Evolutionary conservation across 1,140 invertebrate genomes (phyloP), one percentile per base, ranked within the genome.

Genomic region (Augochlora pura): DNA sequence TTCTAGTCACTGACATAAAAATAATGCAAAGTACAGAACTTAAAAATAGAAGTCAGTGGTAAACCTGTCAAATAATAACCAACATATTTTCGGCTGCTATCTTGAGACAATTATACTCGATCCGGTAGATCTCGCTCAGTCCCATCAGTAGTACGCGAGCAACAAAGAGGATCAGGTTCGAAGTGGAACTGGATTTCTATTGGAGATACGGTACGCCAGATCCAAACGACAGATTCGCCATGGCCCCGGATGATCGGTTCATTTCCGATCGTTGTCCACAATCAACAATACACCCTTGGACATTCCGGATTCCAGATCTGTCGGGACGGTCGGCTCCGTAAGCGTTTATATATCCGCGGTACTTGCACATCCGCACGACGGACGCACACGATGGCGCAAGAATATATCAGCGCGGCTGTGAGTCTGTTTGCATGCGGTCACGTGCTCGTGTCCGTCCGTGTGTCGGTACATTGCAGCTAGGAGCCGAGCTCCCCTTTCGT

Each of bases 231-330:
- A 32, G 32, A 42, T 64, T 65, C 38, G 21, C 57, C 25, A n/a
- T 46, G 42, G 39, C 59, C 12, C 42, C 75, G 82, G 75, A 81
- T 83, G 78, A 89, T 89, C 84, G 78, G 75, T 84, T 88, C 88
- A 86, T 88, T 87, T 87, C 87, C 88, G 86, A 86, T 88, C 72
- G 77, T 85, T 72, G 32, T 42, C 65, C 63, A 52, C 75, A 76
- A 87, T 87, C 80, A 82, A 84, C 82, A 83, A 87, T 82, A 80
- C 82, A 80, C 68, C 69, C 27, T 54, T 57, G 72, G 49, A 83
- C 77, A 76, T 82, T 82, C 82, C 75, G 49, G 75, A 81, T 86
- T 67, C 78, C 14, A 72, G 76, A 77, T 82, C 79, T 77, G 85
- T 79, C 64, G 73, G 49, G 59, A 65, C 68, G 84, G 62, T 69